Evolutionary conservation across 2,888 invertebrate species (phyloP).

Genomic region (Deilephila elpenor): DNA sequence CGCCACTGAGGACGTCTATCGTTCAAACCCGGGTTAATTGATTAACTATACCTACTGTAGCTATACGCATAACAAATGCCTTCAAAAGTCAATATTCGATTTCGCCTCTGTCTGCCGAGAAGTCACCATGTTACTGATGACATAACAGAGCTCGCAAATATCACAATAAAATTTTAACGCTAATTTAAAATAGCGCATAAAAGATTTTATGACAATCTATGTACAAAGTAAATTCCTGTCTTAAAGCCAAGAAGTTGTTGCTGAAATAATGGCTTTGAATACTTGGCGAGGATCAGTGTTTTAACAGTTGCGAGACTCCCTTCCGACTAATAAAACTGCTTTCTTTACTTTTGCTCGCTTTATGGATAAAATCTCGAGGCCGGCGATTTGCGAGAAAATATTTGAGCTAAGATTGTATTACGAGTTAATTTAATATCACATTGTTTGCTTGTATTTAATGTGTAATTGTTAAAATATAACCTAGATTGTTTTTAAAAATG

Average conservation of each 20-base stretch:
- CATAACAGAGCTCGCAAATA: not conserved
- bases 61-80: no score
- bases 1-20: no score
- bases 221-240: not conserved
- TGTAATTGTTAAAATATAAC: no score
- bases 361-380: not conserved
- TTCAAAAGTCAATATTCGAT: no score
- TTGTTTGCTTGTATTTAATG: no score
- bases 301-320: conserved; percentile 22
- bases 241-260: conserved; percentile 24
- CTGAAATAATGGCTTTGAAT: conserved; percentile 27
- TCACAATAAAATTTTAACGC: not conserved
- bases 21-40: no score
- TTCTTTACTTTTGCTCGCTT: conserved; percentile 5
- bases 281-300: conserved; percentile 24
- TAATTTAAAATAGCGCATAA: not conserved
- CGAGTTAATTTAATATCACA: not conserved
- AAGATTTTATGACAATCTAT: conserved; percentile 5
- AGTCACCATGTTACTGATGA: no score
- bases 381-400: not conserved
- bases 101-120: no score
- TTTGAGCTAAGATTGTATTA: conserved; percentile 2
- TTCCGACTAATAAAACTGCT: conserved; percentile 21
- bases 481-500: no score
- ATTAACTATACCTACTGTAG: no score